phyloP scores from a whole-genome alignment of 2,797 vertebrate species.

The Hippocampus kuda region DNA sequence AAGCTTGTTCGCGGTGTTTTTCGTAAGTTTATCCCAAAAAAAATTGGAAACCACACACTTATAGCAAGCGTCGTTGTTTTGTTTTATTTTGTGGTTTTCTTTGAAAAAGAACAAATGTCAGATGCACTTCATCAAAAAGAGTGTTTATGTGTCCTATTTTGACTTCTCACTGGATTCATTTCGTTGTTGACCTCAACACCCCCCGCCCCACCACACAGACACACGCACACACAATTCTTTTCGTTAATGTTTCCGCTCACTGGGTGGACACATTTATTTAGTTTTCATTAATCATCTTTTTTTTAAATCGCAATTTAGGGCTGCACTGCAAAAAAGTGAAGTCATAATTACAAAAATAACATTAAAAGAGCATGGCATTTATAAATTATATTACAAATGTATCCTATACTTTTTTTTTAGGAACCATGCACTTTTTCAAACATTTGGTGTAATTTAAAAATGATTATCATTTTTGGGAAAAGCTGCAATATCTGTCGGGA shows the following conservation, averaged over 20 bases:
- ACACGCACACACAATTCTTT: neutral
- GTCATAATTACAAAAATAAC: neutral
- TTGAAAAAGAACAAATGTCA: slow-evolving; percentile 43
- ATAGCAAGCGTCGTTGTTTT: slow-evolving; percentile 27
- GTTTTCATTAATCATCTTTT: neutral
- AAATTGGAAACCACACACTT: slow-evolving; percentile 17
- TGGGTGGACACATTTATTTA: neutral
- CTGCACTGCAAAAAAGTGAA: neutral
- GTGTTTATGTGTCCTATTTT: neutral
- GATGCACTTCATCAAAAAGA: slow-evolving; percentile 47
- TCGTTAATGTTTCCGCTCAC: neutral
- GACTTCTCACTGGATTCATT: neutral
- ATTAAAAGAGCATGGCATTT: neutral
- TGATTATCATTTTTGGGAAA: too few species aligned
- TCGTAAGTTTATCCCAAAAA: too few species aligned
- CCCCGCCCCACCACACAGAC: too few species aligned
- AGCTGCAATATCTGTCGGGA: too few species aligned
- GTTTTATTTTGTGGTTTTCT: slow-evolving; percentile 17
- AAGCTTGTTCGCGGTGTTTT: neutral
- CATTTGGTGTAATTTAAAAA: too few species aligned
- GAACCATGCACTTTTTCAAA: too few species aligned
- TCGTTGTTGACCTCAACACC: neutral
- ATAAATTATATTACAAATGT: too few species aligned
- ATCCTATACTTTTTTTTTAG: too few species aligned
- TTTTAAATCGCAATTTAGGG: neutral